A percentile compares a stretch with the other conserved stretches of the same genome.
phyloP scores from a whole-genome alignment of 1,140 invertebrate genomes.

The Nilaparvata lugens region DNA sequence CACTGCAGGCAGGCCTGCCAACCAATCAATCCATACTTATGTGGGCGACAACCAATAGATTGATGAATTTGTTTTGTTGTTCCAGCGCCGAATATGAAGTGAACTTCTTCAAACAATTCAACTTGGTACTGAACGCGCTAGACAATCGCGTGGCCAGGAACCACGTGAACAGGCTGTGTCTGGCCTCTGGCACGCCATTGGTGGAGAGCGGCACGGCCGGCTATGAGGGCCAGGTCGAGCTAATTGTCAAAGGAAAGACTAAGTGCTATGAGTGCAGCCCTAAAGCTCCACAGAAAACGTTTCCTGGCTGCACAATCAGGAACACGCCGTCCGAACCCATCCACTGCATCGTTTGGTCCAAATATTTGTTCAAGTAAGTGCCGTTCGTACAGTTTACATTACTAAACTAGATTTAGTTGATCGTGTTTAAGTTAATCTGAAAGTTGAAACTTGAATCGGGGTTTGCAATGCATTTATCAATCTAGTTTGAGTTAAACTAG shows the following conservation, averaged over 20 bases:
- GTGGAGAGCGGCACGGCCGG: constrained; percentile 97
- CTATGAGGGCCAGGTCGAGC: constrained; percentile 87
- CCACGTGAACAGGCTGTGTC: constrained; percentile 98
- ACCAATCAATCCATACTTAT: too few relatives aligned
- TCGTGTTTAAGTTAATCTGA: too few relatives aligned
- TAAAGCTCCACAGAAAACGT: constrained; percentile 84
- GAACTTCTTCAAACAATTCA: constrained; percentile 87
- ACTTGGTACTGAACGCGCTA: constrained; percentile 91
- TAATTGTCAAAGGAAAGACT: constrained; percentile 79
- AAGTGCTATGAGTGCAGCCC: constrained; percentile 97
- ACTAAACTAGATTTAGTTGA: too few relatives aligned
- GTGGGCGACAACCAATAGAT: too few relatives aligned
- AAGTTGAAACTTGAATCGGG: too few relatives aligned
- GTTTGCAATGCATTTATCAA: too few relatives aligned
- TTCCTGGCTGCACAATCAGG: constrained; percentile 95
- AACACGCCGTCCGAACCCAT: constrained; percentile 99
- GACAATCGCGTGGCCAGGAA: constrained; percentile 94
- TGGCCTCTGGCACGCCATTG: constrained; percentile 86
- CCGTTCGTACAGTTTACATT: too few relatives aligned
- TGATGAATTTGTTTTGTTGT: constrained; percentile 26
- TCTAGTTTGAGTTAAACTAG: too few relatives aligned
- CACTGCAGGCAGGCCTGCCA: too few relatives aligned
- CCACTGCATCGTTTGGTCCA: constrained; percentile 99
- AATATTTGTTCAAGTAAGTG: constrained; percentile 93
- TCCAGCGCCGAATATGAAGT: constrained; percentile 81